phyloP scores from a whole-genome alignment of 2,888 invertebrate genomes.

The Abrostola tripartita region DNA sequence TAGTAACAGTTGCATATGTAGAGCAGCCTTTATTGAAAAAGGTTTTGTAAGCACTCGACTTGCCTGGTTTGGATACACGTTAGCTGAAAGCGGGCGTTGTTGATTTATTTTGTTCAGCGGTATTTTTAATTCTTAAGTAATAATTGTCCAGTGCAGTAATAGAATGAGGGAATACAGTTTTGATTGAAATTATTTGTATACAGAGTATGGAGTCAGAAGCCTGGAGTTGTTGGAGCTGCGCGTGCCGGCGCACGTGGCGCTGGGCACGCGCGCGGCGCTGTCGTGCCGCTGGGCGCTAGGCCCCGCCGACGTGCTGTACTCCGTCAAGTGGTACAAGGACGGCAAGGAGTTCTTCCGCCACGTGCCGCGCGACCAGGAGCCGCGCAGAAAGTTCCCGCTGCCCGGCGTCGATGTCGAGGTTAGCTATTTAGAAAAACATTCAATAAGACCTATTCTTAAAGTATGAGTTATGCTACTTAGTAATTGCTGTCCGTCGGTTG shows the following conservation, averaged over 20 bases:
- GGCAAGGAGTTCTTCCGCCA: constrained; percentile 96
- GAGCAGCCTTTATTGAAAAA: constrained; percentile 58
- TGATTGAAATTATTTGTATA: constrained; percentile 11
- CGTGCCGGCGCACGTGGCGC: constrained; percentile 94
- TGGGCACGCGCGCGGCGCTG: constrained; percentile 92
- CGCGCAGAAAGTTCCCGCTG: constrained; percentile 92
- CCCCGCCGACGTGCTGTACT: constrained; percentile 94
- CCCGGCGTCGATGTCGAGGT: constrained; percentile 96
- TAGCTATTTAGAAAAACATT: constrained; percentile 36
- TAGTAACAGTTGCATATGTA: constrained; percentile 60
- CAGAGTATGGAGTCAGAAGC: constrained; percentile 77
- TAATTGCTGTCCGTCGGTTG: background rate
- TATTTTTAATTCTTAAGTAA: constrained; percentile 1
- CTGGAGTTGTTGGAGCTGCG: constrained; percentile 93
- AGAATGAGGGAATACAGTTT: background rate
- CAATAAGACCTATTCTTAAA: background rate
- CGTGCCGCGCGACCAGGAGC: constrained; percentile 94
- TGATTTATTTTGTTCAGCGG: constrained; percentile 29
- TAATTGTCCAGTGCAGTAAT: background rate
- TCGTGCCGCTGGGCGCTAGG: constrained; percentile 94
- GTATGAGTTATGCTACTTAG: background rate
- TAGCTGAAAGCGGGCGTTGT: constrained; percentile 20
- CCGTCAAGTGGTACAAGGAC: constrained; percentile 97
- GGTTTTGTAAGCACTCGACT: constrained; percentile 49
- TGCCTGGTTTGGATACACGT: constrained; percentile 6